These are phyloP conservation scores for Pitangus sulphuratus DNA, from an alignment of 2,797 vertebrate species.

Conservation along the genomic window DNA sequence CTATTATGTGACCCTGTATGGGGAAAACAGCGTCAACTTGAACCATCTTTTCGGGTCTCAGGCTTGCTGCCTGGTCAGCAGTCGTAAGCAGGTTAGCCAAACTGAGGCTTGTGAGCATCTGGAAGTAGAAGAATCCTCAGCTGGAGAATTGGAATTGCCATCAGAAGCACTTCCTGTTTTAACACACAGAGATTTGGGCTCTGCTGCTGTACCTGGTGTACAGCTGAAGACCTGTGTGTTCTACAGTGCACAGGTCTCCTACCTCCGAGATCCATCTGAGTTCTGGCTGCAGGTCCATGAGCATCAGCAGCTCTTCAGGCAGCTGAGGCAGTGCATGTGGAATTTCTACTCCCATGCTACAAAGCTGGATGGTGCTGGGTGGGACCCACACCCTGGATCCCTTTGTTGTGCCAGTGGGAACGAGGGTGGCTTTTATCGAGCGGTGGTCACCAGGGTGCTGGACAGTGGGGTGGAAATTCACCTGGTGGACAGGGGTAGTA, in stretches of 20 bases:
- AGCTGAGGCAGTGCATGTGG: slow-evolving; percentile 79
- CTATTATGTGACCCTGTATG: slow-evolving; percentile 87
- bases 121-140: not conserved
- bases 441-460: slow-evolving; percentile 74
- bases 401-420: slow-evolving; percentile 85
- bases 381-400: slow-evolving; percentile 77
- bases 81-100: not conserved
- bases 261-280: slow-evolving; percentile 82
- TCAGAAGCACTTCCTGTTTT: not conserved
- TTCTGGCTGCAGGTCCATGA: slow-evolving; percentile 89
- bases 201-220: not conserved
- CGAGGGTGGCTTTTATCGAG: slow-evolving; percentile 85
- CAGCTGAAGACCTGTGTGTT: slow-evolving; percentile 69
- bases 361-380: slow-evolving; percentile 64
- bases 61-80: slow-evolving; percentile 55
- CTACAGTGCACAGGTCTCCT: slow-evolving; percentile 78
- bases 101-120: not conserved
- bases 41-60: slow-evolving; percentile 83
- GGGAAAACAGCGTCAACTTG: slow-evolving; percentile 84
- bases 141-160: not conserved
- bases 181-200: accelerated
- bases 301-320: slow-evolving; percentile 75
- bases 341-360: slow-evolving; percentile 78
- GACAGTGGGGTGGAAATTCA: slow-evolving; percentile 75
- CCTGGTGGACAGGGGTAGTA: slow-evolving; percentile 87